Evolutionary conservation across 2,888 invertebrate species (phyloP).

Genomic region (Cephus rjabovi): DNA sequence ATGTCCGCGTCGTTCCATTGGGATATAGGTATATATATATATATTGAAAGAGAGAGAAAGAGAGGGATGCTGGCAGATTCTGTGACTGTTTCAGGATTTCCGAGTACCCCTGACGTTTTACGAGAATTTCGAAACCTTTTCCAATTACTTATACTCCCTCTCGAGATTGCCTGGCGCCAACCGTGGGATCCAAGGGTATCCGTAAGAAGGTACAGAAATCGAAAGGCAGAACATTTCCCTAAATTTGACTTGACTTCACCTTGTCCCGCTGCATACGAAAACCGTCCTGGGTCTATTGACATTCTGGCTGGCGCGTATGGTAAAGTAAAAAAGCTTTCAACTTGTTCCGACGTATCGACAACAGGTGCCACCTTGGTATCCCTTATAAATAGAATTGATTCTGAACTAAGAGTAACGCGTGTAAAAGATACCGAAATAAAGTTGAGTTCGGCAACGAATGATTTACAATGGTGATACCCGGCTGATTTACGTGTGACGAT

Average conservation of each 20-base stretch:
- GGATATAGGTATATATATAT: neutral
- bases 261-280: neutral
- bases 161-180: neutral
- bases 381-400: neutral
- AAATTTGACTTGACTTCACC: neutral
- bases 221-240: neutral
- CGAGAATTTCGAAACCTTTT: constrained; percentile 2
- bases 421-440: neutral
- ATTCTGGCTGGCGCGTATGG: neutral
- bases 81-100: constrained; percentile 42
- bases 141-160: constrained; percentile 1
- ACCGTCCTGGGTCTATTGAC: neutral
- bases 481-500: neutral
- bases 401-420: neutral
- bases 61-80: constrained; percentile 29
- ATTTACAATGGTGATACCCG: neutral
- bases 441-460: neutral
- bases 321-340: neutral
- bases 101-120: constrained; percentile 35
- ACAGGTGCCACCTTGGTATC: neutral
- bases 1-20: constrained; percentile 39
- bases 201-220: neutral
- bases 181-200: neutral
- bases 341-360: neutral
- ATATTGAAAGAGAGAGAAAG: constrained; percentile 28